phyloP scores from a whole-genome alignment of 2,113 vertebrate genomes.

The Notiomystis cincta region DNA sequence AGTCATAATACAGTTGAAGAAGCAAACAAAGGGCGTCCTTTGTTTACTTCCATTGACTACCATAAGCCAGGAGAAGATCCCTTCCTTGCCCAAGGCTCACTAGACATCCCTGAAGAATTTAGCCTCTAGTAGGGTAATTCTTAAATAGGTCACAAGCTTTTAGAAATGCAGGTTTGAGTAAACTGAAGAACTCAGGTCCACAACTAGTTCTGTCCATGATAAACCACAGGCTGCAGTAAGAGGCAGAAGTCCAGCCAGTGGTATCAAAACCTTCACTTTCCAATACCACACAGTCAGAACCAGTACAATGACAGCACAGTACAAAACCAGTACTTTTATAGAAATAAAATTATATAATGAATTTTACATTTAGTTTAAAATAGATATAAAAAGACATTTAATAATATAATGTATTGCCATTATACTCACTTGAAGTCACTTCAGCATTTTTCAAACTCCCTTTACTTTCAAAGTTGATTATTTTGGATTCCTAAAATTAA shows the following conservation, averaged over 20 bases:
- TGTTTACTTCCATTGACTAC: background rate
- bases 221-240: background rate
- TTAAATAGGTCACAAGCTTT: background rate
- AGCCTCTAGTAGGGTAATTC: background rate
- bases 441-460: slow-evolving; percentile 42
- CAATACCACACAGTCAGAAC: background rate
- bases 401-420: background rate
- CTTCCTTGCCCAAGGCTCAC: background rate
- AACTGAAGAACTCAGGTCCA: background rate
- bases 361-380: background rate
- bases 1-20: background rate
- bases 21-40: background rate
- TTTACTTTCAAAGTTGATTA: slow-evolving; percentile 3
- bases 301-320: background rate
- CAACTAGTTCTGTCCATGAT: background rate
- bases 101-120: background rate
- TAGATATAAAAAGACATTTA: background rate
- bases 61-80: background rate
- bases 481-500: slow-evolving; percentile 62
- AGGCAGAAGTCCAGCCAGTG: background rate
- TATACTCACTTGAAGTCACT: slow-evolving; percentile 68
- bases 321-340: background rate
- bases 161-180: background rate
- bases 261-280: background rate
- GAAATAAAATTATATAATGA: background rate